A percentile compares a stretch with the other conserved stretches of the same genome.
phyloP scores from a whole-genome alignment of 2,797 vertebrate genomes.

The Sebastes minor region DNA sequence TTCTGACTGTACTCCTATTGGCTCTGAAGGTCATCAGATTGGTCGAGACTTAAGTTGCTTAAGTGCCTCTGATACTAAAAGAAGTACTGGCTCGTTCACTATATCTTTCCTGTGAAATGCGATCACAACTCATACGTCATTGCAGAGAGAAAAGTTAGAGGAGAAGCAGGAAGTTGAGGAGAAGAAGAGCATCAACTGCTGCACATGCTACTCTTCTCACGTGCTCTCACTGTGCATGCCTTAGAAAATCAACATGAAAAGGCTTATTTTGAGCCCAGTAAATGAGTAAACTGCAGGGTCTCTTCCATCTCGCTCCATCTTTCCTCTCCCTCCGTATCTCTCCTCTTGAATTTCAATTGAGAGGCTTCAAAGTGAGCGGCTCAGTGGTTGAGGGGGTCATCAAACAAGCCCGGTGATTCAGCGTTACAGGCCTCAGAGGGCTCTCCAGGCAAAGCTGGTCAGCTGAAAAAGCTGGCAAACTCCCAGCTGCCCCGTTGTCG shows the following conservation, averaged over 20 bases:
- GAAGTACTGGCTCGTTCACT: constrained; percentile 11
- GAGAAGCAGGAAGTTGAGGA: constrained; percentile 22
- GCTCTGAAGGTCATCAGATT: background rate
- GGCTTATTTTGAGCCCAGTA: background rate
- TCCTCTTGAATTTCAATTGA: constrained; percentile 82
- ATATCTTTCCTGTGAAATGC: constrained; percentile 46
- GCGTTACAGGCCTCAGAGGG: constrained; percentile 37
- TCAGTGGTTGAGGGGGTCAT: constrained; percentile 67
- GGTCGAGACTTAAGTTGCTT: background rate
- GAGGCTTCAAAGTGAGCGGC: constrained; percentile 83
- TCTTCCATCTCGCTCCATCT: background rate
- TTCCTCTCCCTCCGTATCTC: constrained; percentile 34
- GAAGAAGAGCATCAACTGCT: background rate
- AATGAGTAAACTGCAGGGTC: background rate
- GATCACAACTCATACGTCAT: constrained; percentile 42
- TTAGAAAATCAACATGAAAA: background rate
- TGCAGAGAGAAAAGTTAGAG: constrained; percentile 1
- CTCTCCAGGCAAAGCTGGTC: constrained; percentile 27
- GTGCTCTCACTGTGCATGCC: background rate
- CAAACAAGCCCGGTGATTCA: constrained; percentile 64
- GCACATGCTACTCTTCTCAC: background rate
- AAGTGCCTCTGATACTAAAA: constrained; percentile 7
- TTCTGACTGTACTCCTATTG: background rate
- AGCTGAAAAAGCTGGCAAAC: constrained; percentile 7
- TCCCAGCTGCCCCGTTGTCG: background rate